Evolutionary conservation across 2,888 invertebrate species (phyloP), one percentile per base, ranked within the genome.

Genomic region (Ctena decussata): DNA sequence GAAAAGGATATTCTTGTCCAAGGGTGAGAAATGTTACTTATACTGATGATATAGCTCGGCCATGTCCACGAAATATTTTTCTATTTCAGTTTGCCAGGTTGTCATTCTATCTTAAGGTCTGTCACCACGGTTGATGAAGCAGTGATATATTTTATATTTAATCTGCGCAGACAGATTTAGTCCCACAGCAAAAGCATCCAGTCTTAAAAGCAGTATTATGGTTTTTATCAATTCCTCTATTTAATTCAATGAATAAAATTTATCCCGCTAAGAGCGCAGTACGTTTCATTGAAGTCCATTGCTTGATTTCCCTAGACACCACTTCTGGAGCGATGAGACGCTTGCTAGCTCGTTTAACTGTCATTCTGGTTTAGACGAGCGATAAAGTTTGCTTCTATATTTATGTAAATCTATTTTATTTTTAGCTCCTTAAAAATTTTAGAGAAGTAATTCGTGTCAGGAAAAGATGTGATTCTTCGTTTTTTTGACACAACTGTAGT

Each of bases 181-280:
- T 57, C 57, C 57, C 57, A 57, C 27, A 57, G 5, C 57, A 24
- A 27, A 15, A 27, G 15, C 57, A 3, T 24, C 57, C 12, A 24
- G 57, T 11, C 65, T 65, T 86, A 89, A 73, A 73, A 77, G 72
- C 80, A 77, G 76, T 84, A 82, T 88, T 74, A 86, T 84, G 80
- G 82, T 86, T 86, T 89, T 89, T 86, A 89, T 86, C 86, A 80
- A 84, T 82, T 84, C 82, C 84, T 86, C 86, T 86, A 82, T 86
- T 86, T 86, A 89, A 86, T 86, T 89, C 86, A 89, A 86, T 84
- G 88, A 84, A 84, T 86, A 80, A 84, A 89, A 89, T 89, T 89
- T 89, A 89, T 89, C 80, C 86, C 39, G 84, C 84, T 81, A 86
- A 86, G 88, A 86, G 88, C 86, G 86, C 88, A 89, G 82, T 89